phyloP scores from a whole-genome alignment of 2,888 invertebrate genomes.

The Rotaria magnacalcarata region DNA sequence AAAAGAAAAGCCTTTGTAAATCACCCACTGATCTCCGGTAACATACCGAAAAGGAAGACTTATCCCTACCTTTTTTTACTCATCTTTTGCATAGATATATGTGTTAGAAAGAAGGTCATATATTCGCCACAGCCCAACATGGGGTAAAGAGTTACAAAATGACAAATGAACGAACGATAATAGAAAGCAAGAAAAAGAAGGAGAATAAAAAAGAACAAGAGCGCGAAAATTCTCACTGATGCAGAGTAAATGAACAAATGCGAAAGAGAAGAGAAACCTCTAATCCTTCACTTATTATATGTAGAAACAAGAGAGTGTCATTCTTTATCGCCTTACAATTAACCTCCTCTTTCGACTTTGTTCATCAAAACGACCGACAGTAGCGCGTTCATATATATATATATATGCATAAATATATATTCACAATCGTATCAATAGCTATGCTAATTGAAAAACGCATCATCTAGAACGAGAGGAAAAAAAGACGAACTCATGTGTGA shows the following conservation, averaged over 20 bases:
- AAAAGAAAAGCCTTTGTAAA: neutral
- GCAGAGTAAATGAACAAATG: conserved; percentile 21
- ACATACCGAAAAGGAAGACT: neutral
- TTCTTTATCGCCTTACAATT: conserved; percentile 22
- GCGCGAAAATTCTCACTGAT: conserved; percentile 1
- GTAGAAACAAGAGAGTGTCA: conserved; percentile 17
- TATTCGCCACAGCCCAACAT: neutral
- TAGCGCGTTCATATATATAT: neutral
- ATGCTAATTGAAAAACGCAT: conserved; percentile 7
- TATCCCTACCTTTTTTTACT: neutral
- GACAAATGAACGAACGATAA: neutral
- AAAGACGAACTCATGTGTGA: neutral
- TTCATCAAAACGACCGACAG: conserved; percentile 16
- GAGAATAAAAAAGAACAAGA: neutral
- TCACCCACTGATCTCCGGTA: neutral
- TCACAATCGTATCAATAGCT: neutral
- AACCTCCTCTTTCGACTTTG: conserved; percentile 13
- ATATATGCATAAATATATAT: neutral
- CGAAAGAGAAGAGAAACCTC: neutral
- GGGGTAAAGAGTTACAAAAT: neutral
- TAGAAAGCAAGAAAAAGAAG: neutral
- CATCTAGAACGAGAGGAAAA: conserved; percentile 8
- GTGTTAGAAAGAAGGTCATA: neutral
- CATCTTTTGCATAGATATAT: neutral
- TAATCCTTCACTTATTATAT: conserved; percentile 10